Base-by-base conservation (phyloP, 2,113 vertebrate species). In the Rhombomys opimus region DNA sequence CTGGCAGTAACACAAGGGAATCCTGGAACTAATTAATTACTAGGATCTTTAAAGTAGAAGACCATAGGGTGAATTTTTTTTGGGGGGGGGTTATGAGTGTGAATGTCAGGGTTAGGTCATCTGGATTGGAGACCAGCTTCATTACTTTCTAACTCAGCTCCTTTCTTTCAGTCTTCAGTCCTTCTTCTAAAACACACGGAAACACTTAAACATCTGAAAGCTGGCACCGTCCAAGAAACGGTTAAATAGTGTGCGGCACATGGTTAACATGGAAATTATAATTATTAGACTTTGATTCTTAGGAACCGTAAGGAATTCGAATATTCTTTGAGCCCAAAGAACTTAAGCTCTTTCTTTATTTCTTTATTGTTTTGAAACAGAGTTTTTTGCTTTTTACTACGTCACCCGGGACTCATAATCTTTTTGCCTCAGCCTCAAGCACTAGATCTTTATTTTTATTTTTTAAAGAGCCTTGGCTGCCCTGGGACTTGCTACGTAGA, bases 241-340 rank as follows among this genome's bases (percentile, higher is more conserved):
- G 50, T 89, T 78, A 63, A 87, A 13, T 59, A 22, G 38, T 89
- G 61, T 65, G 87, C 57, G 65, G 17, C 72, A 96, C 4, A 15
- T 86, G 30, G 18, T 70, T 95, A 77, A 4, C 82, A 22, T 35
- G 38, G 41, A 20, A 61, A 57, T 90, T 90, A 68, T 70, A 61
- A 73, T 89, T 61, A 63, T 57, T 81, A 92, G 84, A 54, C 7
- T 75, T 14, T 93, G 75, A 67, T 59, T 91, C 65, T 95, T 78
- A 78, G 73, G 73, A n/a, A 95, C 17, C 3, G 5, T 38, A 50
- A 57, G 23, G 50, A 96, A 93, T 75, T 73, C 57, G 75, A 94
- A 78, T 57, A 93, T 61, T 41, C 38, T 94, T 88, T 88, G 38
- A 91, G 78, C 86, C 61, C 15, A 87, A 89, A 50, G 52, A 91